Evolutionary conservation across 2,113 vertebrate species (phyloP).

Genomic region (Struthidea cinerea): DNA sequence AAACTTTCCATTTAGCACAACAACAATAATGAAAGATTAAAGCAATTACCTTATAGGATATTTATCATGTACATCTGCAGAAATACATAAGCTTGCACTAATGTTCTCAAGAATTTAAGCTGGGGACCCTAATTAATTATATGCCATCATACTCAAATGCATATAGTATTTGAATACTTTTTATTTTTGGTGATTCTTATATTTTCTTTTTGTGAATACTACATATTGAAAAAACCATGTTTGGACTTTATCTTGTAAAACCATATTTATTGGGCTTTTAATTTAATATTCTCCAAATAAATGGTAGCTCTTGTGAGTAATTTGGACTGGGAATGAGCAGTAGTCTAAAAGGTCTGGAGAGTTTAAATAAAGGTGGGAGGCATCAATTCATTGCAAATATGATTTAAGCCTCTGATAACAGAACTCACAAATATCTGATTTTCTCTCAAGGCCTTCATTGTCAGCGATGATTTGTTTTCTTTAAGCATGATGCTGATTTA

Average conservation of each 20-base stretch:
- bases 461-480: background rate
- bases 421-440: background rate
- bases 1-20: background rate
- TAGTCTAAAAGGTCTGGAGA: background rate
- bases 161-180: background rate
- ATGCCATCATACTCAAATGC: background rate
- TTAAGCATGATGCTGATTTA: background rate
- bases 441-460: background rate
- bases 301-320: background rate
- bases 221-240: background rate
- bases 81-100: background rate
- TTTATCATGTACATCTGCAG: background rate
- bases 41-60: background rate
- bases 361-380: background rate
- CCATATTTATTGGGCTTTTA: background rate
- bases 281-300: background rate
- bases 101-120: background rate
- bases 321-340: background rate
- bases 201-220: background rate
- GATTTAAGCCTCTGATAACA: background rate
- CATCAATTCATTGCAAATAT: background rate
- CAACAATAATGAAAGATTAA: background rate
- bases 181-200: fast-evolving
- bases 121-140: background rate
- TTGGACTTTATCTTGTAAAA: background rate